Conservation (phyloP, 2,888 invertebrate species). For the Oscheius sp. region DNA sequence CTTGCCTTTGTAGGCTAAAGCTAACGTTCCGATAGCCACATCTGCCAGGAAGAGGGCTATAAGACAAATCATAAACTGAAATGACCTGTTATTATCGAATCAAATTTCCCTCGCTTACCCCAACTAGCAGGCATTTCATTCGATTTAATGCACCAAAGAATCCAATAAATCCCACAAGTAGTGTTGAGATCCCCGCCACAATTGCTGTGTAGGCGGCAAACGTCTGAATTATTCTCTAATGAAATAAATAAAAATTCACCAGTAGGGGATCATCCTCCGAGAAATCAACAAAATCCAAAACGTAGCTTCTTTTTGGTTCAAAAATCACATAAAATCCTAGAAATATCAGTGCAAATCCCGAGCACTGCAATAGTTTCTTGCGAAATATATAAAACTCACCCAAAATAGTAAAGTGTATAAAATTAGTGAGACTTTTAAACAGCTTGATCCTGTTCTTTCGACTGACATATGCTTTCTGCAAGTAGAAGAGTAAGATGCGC, state of each 20-base stretch:
- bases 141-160: slow-evolving; percentile 64
- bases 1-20: slow-evolving; percentile 56
- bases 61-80: slow-evolving; percentile 58
- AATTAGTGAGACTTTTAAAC: slow-evolving; percentile 24
- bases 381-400: slow-evolving; percentile 13
- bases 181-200: slow-evolving; percentile 51
- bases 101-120: slow-evolving; percentile 43
- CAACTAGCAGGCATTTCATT: slow-evolving; percentile 58
- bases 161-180: slow-evolving; percentile 65
- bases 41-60: slow-evolving; percentile 55
- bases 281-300: slow-evolving; percentile 67
- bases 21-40: slow-evolving; percentile 54
- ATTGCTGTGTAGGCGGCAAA: slow-evolving; percentile 57
- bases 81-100: background rate
- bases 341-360: slow-evolving; percentile 62
- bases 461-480: slow-evolving; percentile 24
- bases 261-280: slow-evolving; percentile 67
- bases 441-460: slow-evolving; percentile 26
- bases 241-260: too few species aligned
- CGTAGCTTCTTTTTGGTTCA: slow-evolving; percentile 66
- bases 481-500: background rate
- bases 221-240: slow-evolving; percentile 33
- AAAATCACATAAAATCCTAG: slow-evolving; percentile 67
- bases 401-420: slow-evolving; percentile 36
- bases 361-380: slow-evolving; percentile 24